These are phyloP conservation scores for Origma solitaria DNA, from an alignment of 2,113 vertebrate genomes.

Conservation along the genomic window DNA sequence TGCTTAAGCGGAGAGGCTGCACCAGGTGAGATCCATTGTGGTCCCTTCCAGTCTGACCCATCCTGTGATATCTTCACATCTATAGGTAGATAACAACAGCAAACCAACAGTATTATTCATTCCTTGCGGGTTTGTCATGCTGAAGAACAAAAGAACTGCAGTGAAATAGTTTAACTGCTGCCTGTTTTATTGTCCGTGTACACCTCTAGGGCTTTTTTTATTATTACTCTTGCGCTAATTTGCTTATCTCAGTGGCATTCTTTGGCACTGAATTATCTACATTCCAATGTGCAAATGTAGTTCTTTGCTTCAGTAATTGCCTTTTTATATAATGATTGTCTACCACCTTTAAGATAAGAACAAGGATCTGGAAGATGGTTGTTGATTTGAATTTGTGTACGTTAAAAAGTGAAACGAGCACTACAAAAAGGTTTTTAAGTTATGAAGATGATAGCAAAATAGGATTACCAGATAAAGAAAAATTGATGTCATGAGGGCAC, in stretches of 20 bases:
- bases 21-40: neutral
- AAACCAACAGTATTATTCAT: neutral
- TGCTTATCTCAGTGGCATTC: neutral
- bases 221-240: neutral
- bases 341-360: neutral
- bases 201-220: neutral
- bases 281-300: neutral
- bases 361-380: neutral
- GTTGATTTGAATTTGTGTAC: neutral
- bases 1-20: neutral
- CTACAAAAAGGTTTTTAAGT: neutral
- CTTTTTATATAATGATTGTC: neutral
- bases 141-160: neutral
- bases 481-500: neutral
- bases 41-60: neutral
- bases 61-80: neutral
- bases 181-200: neutral
- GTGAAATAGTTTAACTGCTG: neutral
- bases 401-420: neutral
- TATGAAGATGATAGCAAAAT: neutral
- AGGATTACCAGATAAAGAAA: neutral
- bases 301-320: neutral
- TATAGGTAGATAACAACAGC: neutral
- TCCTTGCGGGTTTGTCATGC: neutral
- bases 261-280: neutral